Percentiles rank a stretch among this genome's conserved stretches.
These are phyloP conservation scores for Trichosurus vulpecula DNA, from an alignment of 2,797 vertebrate genomes.

Conservation along the genomic window DNA sequence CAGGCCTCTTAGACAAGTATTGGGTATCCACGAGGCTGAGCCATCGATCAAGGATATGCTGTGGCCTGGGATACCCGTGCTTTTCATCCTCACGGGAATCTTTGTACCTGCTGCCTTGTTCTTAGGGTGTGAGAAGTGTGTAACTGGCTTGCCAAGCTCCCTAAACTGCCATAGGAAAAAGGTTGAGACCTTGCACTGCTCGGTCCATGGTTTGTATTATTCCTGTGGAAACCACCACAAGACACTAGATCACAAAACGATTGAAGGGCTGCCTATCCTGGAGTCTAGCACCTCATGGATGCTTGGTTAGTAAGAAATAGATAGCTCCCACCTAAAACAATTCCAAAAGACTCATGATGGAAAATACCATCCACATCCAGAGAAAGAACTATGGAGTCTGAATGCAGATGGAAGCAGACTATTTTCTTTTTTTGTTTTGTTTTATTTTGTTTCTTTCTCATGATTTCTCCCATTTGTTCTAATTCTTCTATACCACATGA, in stretches of 20 bases:
- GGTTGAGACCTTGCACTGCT: background rate
- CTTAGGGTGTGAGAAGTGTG: background rate
- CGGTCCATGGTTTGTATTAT: background rate
- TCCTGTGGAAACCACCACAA: background rate
- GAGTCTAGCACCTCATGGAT: background rate
- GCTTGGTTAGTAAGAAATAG: background rate
- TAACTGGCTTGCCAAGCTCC: background rate
- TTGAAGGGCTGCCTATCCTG: background rate
- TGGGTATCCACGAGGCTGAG: background rate
- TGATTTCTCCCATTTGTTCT: too few species aligned
- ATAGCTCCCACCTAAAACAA: too few species aligned
- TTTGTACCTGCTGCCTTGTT: background rate
- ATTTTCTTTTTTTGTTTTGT: too few species aligned
- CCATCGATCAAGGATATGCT: background rate
- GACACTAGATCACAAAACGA: background rate
- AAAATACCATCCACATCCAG: too few species aligned
- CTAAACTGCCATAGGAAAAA: background rate
- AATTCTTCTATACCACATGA: too few species aligned
- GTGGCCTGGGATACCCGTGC: background rate
- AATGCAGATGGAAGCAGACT: too few species aligned
- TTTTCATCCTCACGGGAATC: background rate
- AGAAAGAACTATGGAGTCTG: too few species aligned
- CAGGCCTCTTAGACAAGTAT: background rate
- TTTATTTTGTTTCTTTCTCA: too few species aligned
- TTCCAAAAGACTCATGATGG: too few species aligned